These are phyloP conservation scores for Montipora sp. DNA, from an alignment of 64 coral and sea anemone species.

Conservation along the genomic window DNA sequence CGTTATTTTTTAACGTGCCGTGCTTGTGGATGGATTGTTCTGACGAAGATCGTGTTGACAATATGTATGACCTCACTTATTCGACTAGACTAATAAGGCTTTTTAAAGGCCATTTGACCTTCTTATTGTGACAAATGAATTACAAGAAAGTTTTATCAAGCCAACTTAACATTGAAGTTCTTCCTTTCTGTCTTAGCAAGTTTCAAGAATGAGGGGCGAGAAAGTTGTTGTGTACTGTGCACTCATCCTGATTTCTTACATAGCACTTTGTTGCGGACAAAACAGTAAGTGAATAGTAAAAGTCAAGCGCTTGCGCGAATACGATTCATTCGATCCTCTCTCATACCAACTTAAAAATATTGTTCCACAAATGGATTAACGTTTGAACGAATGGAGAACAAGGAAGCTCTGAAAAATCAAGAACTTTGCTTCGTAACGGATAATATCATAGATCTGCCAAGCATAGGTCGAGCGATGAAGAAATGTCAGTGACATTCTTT, in stretches of 20 bases:
- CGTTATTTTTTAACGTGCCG: background rate
- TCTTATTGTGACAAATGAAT: background rate
- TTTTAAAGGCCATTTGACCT: conserved; percentile 7
- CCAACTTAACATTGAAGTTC: background rate
- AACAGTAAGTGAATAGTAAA: conserved; percentile 8
- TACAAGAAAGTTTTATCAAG: background rate
- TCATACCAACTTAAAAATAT: background rate
- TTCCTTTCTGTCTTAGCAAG: background rate
- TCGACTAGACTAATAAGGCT: too few species aligned
- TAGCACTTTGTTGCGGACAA: background rate
- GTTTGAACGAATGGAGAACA: background rate
- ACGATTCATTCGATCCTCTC: background rate
- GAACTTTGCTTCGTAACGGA: too few species aligned
- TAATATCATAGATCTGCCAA: too few species aligned
- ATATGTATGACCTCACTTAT: conserved; percentile 14
- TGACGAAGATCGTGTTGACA: background rate
- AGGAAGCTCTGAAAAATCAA: too few species aligned
- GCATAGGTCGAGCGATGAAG: too few species aligned
- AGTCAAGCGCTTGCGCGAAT: background rate
- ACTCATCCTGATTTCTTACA: background rate
- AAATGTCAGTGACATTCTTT: too few species aligned
- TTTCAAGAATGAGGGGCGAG: conserved; percentile 42
- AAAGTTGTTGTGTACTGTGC: conserved; percentile 8
- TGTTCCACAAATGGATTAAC: background rate
- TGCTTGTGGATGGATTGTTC: conserved; percentile 50